Evolutionary conservation across 1,140 invertebrate genomes (phyloP), one percentile per base, ranked within the genome.

Genomic region (Trigoniulus corallinus): DNA sequence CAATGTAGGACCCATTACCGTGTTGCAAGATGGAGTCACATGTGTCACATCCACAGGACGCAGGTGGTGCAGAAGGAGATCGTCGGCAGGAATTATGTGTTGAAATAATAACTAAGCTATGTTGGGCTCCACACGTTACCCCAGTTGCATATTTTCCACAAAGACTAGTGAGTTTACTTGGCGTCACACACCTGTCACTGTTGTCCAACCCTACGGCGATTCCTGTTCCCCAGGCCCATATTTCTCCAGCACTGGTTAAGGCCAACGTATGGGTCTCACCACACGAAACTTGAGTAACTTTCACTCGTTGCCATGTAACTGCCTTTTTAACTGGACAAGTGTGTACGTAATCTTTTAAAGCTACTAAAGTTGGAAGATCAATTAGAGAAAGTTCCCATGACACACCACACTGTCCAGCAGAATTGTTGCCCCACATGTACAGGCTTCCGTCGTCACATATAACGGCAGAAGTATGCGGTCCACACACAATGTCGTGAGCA

Each of bases 341-440:
- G 13, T 47, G 21, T 23, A 7, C 2, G 25, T n/a, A 23, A 20
- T 47, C 26, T 7, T 10, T 13, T 20, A 52, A 18, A 22, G 37
- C 2, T 7, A 52, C 45, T 3, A 34, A 21, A 21, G 4, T 39
- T 15, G 51, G 51, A 34, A 37, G 13, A 15, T 24, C 22, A 15
- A 48, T 15, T 3, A 15, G 2, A 15, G 37, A n/a, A 10, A n/a
- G 15, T 24, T 52, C 37, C 13, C 24, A 43, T 24, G 29, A 15
- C 15, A 7, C 29, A 12, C 41, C 53, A 27, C 53, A 54, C 42
- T 54, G 53, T 25, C 27, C 21, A 10, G 42, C n/a, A 1, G 12
- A 21, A 23, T 54, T 54, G 22, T 54, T 22, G 15, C 53, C 53
- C 53, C 53, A 54, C 49, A 54, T 52, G 24, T 44, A 54, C n/a